phyloP scores from a whole-genome alignment of 2,888 invertebrate species.

The Ophraella communa region DNA sequence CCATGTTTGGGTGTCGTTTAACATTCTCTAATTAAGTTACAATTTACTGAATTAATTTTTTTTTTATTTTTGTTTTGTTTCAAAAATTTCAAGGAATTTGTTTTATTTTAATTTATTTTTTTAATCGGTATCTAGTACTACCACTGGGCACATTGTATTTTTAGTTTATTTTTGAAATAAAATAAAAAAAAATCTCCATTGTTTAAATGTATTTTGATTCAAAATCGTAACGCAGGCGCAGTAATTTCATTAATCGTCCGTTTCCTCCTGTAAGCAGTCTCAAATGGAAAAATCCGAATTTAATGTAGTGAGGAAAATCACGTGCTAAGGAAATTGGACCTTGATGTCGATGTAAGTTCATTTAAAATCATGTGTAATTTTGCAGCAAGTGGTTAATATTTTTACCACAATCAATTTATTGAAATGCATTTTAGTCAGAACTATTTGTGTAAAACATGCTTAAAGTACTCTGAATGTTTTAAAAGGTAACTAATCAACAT shows the following conservation, averaged over 20 bases:
- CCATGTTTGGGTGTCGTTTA: background rate
- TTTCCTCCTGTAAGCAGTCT: slow-evolving; percentile 1
- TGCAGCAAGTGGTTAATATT: too few relatives aligned
- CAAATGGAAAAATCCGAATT: slow-evolving; percentile 5
- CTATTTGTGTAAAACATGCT: background rate
- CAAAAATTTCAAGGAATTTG: too few relatives aligned
- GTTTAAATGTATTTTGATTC: background rate
- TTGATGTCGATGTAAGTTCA: background rate
- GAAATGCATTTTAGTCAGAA: background rate
- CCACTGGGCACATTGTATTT: slow-evolving; percentile 9
- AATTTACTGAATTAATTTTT: too few relatives aligned
- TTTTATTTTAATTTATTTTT: too few relatives aligned
- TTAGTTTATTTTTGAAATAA: background rate
- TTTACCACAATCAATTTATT: background rate
- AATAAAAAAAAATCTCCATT: background rate
- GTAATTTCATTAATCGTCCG: slow-evolving; percentile 4
- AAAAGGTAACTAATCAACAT: too few relatives aligned
- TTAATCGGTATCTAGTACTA: too few relatives aligned
- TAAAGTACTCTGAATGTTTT: too few relatives aligned
- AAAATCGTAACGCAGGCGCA: background rate
- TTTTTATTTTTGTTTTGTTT: too few relatives aligned
- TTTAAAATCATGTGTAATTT: background rate
- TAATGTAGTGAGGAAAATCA: slow-evolving; percentile 1
- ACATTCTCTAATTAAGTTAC: background rate
- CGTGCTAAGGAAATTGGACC: background rate